Conservation (phyloP, 2,113 vertebrate species). For the Syrrhaptes paradoxus region DNA sequence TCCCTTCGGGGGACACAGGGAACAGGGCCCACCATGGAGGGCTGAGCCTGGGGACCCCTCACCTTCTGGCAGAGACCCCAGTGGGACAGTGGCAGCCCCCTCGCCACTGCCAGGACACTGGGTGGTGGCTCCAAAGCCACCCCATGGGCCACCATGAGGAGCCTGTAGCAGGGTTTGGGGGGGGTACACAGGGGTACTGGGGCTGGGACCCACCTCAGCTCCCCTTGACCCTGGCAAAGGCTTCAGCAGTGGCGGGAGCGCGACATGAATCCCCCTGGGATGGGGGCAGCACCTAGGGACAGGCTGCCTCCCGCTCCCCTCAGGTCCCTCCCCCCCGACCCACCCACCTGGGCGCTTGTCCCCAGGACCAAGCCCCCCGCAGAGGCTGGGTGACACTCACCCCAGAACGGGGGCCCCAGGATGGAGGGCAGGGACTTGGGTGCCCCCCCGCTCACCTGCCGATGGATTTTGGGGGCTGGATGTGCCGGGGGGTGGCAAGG, state of each 20-base stretch:
- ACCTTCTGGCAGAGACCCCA: neutral
- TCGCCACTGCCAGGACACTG: neutral
- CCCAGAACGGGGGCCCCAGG: neutral
- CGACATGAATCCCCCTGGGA: neutral
- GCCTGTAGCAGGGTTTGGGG: accelerated
- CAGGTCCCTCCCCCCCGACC: neutral
- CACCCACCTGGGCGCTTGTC: neutral
- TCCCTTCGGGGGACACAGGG: neutral
- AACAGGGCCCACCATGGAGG: accelerated
- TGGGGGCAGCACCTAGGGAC: accelerated
- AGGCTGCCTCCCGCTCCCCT: neutral
- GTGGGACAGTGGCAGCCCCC: neutral
- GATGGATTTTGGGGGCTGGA: neutral
- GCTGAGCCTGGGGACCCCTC: accelerated
- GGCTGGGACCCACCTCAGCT: neutral
- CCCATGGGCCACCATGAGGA: accelerated
- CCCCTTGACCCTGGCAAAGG: neutral
- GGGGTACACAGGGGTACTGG: neutral
- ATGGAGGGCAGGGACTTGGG: accelerated
- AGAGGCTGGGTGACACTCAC: neutral
- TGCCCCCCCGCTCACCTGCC: neutral
- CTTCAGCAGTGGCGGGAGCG: accelerated
- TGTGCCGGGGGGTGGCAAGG: accelerated
- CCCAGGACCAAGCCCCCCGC: neutral
- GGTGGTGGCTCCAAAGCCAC: neutral